Evolutionary conservation across 1,140 invertebrate species (phyloP).

Genomic region (Planococcus citri): DNA sequence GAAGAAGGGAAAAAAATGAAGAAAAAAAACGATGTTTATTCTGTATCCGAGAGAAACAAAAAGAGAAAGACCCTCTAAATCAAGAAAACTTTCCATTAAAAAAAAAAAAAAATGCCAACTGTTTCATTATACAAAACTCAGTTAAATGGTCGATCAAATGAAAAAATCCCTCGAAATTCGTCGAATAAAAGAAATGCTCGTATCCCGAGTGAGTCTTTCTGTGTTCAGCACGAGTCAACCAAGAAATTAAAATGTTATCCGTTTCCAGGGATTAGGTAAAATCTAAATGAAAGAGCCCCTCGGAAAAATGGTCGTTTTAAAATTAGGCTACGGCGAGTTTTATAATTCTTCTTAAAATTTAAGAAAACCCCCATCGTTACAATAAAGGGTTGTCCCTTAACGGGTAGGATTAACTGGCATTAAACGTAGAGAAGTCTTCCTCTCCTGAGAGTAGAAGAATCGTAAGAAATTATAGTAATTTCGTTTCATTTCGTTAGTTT

Average conservation of each 20-base stretch:
- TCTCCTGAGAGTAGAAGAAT: neutral
- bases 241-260: conserved; percentile 8
- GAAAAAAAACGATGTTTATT: too few species aligned
- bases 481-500: neutral
- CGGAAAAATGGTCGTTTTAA: neutral
- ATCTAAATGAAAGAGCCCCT: neutral
- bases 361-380: neutral
- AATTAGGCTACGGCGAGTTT: conserved; percentile 6
- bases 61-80: too few species aligned
- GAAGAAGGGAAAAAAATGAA: too few species aligned
- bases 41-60: too few species aligned
- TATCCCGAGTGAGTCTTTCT: neutral
- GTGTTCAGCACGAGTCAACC: neutral
- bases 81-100: neutral
- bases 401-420: neutral
- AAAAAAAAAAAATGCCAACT: neutral
- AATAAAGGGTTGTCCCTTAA: conserved; percentile 6
- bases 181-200: neutral
- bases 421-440: neutral
- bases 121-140: neutral
- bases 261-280: conserved; percentile 6
- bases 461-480: neutral
- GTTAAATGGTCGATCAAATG: neutral
- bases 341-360: conserved; percentile 8
- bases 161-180: neutral